Evolutionary conservation across 2,888 invertebrate species (phyloP), one percentile per base, ranked within the genome.

Genomic region (Hypselothyrea guttata): DNA sequence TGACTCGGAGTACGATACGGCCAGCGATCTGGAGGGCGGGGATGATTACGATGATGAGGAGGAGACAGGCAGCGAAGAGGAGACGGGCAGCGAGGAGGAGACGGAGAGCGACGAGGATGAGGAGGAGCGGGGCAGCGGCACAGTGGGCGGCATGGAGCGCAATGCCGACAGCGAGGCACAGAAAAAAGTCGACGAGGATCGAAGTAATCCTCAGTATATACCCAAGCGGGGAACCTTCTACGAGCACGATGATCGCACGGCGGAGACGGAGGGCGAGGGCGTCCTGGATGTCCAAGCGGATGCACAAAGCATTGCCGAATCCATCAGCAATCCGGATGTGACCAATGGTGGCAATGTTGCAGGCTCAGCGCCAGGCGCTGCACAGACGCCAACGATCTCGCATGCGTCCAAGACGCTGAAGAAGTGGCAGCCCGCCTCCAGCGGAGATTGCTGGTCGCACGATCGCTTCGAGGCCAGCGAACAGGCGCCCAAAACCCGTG

Each of bases 211-310:
- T 1, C 98, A 98, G 86, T 98, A 98, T 90, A 98, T 98, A 74
- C 98, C 98, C 0, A 97, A 98, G 88, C 93, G 95, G 72, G 98
- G 98, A 0, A 96, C 96, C 0, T 98, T 98, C 89, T 98, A 98
- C 86, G 98, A 98, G 81, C 98, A 98, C 85, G 98, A 98, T 87
- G 97, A 97, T 86, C 91, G 97, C 64, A 96, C 96, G 4, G 93
- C 94, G 13, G 94, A 94, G 42, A 93, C 93, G n/a, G 87, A 87
- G 27, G 74, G 69, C 2, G 84, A 75, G 1, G 52, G 35, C 0
- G 63, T 56, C 3, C 62, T 55, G 0, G 84, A 81, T 28, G n/a
- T n/a, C n/a, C n/a, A n/a, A n/a, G n/a, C n/a, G n/a, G n/a, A 59
- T 5, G 46, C 57, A 3, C 84, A 63, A 12, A 34, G 56, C 12